Base-by-base conservation (phyloP, 2,888 invertebrate species). In the Sarcophaga rosellei region DNA sequence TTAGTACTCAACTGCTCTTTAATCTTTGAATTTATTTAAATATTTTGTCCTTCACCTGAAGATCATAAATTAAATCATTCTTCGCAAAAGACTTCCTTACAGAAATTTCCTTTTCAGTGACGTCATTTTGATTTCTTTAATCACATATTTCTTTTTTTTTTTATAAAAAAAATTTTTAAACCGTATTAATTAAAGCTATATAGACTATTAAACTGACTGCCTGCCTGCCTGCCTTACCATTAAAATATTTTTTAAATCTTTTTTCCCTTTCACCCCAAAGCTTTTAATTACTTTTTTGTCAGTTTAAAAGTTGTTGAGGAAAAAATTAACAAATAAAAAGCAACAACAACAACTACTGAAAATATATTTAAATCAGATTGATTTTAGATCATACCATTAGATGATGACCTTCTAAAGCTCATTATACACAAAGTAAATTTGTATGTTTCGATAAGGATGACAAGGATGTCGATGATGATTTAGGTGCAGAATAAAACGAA, bases 341-440 rank as follows among this genome's bases (percentile, higher is more conserved):
- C 17, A 12, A 53, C 53, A 5, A 53, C 12, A 53, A 53, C 12
- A 53, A 47, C 12, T 4, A 53, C 21, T 53, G 20, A 47, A 69
- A 53, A 20, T 35, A 21, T 11, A 53, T 47, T 69, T 47, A 47
- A 69, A 77, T n/a, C 44, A 53, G 47, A 53, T 62, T 1, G 78
- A 44, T 79, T 79, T 70, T 78, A 61, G 20, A 61, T 61, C 15
- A 47, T 17, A 69, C 23, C 78, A 70, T 70, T 21, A 20, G 25
- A 62, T 53, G 53, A 3, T 44, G 53, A 63, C 47, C 53, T 47
- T 53, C 15, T 12, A 62, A 25, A 70, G 47, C 62, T 62, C 15
- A 47, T 69, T 69, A 47, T 45, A 47, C 45, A n/a, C 45, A n/a
- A 61, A 62, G 45, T 20, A 61, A 78, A 25, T 45, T 45, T 44